phyloP scores from a whole-genome alignment of 2,888 invertebrate genomes.

The Ecdyonurus torrentis region DNA sequence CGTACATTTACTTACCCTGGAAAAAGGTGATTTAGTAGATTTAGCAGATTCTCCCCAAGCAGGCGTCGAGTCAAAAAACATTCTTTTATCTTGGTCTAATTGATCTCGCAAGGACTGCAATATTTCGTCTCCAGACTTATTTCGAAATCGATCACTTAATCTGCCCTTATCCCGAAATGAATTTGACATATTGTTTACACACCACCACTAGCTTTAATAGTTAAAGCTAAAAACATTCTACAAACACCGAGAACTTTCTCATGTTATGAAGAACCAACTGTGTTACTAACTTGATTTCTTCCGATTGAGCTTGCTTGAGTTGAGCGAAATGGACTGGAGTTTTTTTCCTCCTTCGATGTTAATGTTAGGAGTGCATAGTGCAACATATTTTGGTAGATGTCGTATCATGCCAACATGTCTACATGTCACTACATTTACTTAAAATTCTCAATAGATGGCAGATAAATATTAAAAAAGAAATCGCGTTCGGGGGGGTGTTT shows the following conservation, averaged over 20 bases:
- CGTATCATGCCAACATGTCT: no score
- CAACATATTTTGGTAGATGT: no score
- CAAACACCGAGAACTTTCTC: background rate
- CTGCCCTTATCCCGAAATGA: conserved; percentile 19
- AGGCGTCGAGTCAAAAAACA: conserved; percentile 18
- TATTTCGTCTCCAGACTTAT: conserved; percentile 20
- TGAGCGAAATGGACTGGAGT: no score
- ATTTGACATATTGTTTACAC: conserved; percentile 17
- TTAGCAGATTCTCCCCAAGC: conserved; percentile 13
- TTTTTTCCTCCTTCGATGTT: no score
- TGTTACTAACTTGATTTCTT: no score
- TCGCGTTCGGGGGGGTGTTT: no score
- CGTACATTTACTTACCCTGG: conserved; percentile 17
- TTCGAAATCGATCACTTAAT: conserved; percentile 19
- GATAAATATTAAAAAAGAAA: no score
- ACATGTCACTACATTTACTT: no score
- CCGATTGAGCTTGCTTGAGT: no score
- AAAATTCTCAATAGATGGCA: background rate
- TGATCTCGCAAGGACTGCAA: conserved; percentile 19
- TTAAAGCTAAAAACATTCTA: background rate
- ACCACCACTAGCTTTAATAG: background rate
- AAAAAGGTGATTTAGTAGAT: conserved; percentile 14
- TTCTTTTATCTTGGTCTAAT: conserved; percentile 19
- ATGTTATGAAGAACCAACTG: background rate
- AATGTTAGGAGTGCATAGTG: no score